A percentile compares a stretch with the other conserved stretches of the same genome.
Conservation (phyloP, 2,797 vertebrate genomes). For the Potorous gilbertii region DNA sequence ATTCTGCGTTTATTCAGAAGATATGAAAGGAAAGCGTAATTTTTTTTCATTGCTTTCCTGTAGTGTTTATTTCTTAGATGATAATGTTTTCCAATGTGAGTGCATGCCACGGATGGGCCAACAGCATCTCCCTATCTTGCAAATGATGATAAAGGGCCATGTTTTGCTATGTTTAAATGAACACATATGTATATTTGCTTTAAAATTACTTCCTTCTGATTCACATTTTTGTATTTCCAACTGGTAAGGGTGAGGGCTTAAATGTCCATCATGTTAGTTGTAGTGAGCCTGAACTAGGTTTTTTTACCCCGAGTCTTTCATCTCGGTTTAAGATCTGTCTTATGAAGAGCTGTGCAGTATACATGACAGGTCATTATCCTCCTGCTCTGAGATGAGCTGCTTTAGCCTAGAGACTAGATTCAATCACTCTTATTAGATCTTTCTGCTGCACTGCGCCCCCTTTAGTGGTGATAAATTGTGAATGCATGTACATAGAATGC, state of each 20-base stretch:
- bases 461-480: constrained; percentile 70
- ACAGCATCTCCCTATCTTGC: not conserved
- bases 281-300: constrained; percentile 12
- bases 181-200: constrained; percentile 16
- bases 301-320: constrained; percentile 38
- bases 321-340: constrained; percentile 53
- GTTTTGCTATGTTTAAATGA: constrained; percentile 36
- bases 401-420: constrained; percentile 59
- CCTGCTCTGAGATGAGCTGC: constrained; percentile 57
- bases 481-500: constrained; percentile 53
- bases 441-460: constrained; percentile 59
- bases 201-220: constrained; percentile 27
- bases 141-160: not conserved
- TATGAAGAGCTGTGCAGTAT: constrained; percentile 39
- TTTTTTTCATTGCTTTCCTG: not conserved
- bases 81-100: not conserved
- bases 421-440: constrained; percentile 70
- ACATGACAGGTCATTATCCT: constrained; percentile 66
- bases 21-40: not conserved
- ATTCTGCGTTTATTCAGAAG: not conserved
- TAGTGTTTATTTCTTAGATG: not conserved
- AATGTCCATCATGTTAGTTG: not conserved
- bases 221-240: not conserved
- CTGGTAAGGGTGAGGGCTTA: constrained; percentile 30
- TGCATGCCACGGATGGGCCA: not conserved